Percentiles rank a stretch among this genome's conserved stretches.
These are phyloP conservation scores for Torymus tubicola DNA, from an alignment of 2,888 invertebrate species.

Conservation along the genomic window DNA sequence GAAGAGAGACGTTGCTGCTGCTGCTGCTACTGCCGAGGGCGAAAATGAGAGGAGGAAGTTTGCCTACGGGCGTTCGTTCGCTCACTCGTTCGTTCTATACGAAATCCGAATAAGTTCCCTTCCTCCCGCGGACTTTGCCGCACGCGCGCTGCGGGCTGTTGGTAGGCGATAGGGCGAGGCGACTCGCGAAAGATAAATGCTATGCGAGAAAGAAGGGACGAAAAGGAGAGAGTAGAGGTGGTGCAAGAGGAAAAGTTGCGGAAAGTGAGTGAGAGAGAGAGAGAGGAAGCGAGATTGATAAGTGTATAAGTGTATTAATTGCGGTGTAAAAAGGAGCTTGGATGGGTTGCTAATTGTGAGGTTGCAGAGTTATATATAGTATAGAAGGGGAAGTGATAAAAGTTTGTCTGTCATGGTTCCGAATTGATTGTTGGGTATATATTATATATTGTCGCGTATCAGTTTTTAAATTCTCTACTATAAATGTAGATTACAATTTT, in stretches of 20 bases:
- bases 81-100: constrained; percentile 6
- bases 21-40: neutral
- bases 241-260: neutral
- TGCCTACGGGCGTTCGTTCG: constrained; percentile 51
- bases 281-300: neutral
- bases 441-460: too few relatives aligned
- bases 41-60: constrained; percentile 57
- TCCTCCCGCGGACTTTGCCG: constrained; percentile 40
- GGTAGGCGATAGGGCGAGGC: constrained; percentile 65
- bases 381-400: too few relatives aligned
- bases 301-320: too few relatives aligned
- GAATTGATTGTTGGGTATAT: too few relatives aligned
- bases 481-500: too few relatives aligned
- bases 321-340: too few relatives aligned
- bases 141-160: constrained; percentile 68
- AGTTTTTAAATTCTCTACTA: too few relatives aligned
- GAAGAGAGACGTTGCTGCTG: neutral
- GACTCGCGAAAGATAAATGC: constrained; percentile 21
- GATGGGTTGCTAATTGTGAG: too few relatives aligned
- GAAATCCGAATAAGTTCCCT: constrained; percentile 61
- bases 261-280: neutral
- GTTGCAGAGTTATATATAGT: too few relatives aligned
- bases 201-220: neutral
- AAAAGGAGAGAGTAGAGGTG: neutral
- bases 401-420: too few relatives aligned